Base-by-base conservation (phyloP, 1,140 invertebrate species). In the Platyura marginata region DNA sequence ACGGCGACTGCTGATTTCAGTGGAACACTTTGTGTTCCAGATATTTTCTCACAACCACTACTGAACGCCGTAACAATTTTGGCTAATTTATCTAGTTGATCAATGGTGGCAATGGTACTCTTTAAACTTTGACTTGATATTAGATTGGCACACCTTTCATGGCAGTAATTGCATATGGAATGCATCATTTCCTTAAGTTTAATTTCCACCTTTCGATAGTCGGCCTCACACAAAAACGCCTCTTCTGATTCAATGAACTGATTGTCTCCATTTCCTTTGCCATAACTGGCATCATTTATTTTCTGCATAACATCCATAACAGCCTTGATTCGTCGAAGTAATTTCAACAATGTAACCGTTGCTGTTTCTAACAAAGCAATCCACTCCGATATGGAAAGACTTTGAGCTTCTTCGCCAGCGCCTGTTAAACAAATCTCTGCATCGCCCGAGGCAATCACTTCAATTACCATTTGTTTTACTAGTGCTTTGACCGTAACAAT, bases 131-230 rank as follows among this genome's bases (percentile, higher is more conserved):
- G 74, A 40, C 80, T 77, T 23, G 78, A 75, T 32, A 93, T 71
- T 34, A 93, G 65, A 62, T 85, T 84, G 44, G 87, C 86, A 65
- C 88, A 80, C 48, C 83, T 67, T 57, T 94, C 89, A 61, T 93
- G 85, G 47, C 87, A 88, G 61, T 90, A 90, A 64, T 95, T 83
- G 61, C 86, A 90, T 20, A 91, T 70, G 3, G 76, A 75, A 40
- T 68, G 70, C 2, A 93, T 64, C 54, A 91, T 70, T 46, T 88
- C 80, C 46, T 73, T 71, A 37, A 95, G 63, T 57, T 80, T 81
- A 3, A 63, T 65, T 20, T 68, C 69, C 9, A 90, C 70, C 41
- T 73, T 69, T 21, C 56, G 52, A 48, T 81, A 69, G 49, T 92
- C 86, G 40, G 73, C 74, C 11, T 70, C 60, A 5, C 72, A 72